A percentile compares a stretch with the other conserved stretches of the same genome.
These are phyloP conservation scores for Drosophila rellima DNA, from an alignment of 2,888 invertebrate species.

Conservation along the genomic window DNA sequence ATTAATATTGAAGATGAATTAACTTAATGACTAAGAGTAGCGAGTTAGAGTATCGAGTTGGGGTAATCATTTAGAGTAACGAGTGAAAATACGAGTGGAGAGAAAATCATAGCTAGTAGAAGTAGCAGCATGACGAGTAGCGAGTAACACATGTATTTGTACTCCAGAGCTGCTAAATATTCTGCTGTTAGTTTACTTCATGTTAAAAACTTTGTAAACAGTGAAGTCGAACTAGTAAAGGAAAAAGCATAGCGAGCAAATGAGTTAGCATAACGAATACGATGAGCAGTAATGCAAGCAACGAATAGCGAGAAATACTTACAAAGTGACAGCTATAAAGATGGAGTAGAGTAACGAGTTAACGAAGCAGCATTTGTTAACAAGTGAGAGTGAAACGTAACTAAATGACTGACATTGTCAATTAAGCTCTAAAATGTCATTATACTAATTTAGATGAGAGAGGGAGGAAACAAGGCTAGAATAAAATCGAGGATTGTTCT, in stretches of 20 bases:
- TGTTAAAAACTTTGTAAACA: too few species aligned
- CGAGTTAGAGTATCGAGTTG: background rate
- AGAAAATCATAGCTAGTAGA: background rate
- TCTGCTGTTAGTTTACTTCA: too few species aligned
- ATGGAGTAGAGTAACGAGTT: too few species aligned
- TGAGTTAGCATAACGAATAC: background rate
- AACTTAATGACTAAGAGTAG: background rate
- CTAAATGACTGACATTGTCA: slow-evolving; percentile 43
- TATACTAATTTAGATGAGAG: background rate
- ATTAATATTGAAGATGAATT: background rate
- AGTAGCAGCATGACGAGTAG: background rate
- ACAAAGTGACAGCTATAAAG: too few species aligned
- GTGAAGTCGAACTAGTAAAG: too few species aligned
- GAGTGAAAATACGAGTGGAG: background rate
- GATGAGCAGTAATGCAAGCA: background rate
- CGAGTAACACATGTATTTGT: background rate
- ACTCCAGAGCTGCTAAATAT: too few species aligned
- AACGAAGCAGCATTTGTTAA: too few species aligned
- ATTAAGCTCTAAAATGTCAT: slow-evolving; percentile 9
- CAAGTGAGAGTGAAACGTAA: too few species aligned
- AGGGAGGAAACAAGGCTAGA: background rate
- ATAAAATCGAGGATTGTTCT: background rate
- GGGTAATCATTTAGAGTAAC: too few species aligned
- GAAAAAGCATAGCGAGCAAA: background rate
- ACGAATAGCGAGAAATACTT: background rate